phyloP scores from a whole-genome alignment of 2,888 invertebrate species.

The Prosopocoilus inquinatus region DNA sequence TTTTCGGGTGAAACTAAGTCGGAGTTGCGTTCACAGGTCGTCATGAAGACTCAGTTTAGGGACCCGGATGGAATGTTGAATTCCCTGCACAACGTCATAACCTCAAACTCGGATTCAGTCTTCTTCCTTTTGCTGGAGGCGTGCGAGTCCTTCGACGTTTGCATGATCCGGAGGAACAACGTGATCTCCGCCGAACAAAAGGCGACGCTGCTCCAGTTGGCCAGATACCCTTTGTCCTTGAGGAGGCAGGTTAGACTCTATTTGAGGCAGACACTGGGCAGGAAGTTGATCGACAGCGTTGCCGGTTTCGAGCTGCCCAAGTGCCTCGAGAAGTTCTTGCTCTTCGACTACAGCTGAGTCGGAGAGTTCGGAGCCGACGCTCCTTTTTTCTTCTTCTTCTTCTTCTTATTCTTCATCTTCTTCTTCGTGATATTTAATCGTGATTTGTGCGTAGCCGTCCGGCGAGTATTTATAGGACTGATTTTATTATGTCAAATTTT shows the following conservation, averaged over 20 bases:
- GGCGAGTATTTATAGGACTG: no score
- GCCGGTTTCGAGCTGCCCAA: slow-evolving; percentile 63
- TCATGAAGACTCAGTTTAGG: slow-evolving; percentile 80
- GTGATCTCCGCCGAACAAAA: slow-evolving; percentile 66
- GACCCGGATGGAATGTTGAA: slow-evolving; percentile 83
- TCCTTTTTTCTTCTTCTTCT: no score
- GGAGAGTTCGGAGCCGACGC: no score
- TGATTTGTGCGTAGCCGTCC: no score
- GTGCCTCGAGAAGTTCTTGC: slow-evolving; percentile 64
- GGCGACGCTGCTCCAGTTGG: slow-evolving; percentile 61
- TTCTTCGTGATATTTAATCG: no score
- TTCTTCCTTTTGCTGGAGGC: slow-evolving; percentile 70
- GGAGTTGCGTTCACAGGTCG: slow-evolving; percentile 55
- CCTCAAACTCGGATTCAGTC: slow-evolving; percentile 60
- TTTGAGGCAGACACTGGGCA: slow-evolving; percentile 52
- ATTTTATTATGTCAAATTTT: no score
- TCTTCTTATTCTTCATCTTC: no score
- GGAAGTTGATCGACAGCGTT: slow-evolving; percentile 57
- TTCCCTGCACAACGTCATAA: slow-evolving; percentile 66
- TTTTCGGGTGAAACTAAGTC: background rate
- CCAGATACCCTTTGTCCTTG: slow-evolving; percentile 66
- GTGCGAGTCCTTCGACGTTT: slow-evolving; percentile 74
- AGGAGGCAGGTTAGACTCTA: slow-evolving; percentile 64
- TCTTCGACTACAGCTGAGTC: slow-evolving; percentile 63
- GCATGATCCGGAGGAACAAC: slow-evolving; percentile 74